These are phyloP conservation scores for Bovichtus diacanthus DNA, from an alignment of 2,797 vertebrate genomes.

Conservation along the genomic window DNA sequence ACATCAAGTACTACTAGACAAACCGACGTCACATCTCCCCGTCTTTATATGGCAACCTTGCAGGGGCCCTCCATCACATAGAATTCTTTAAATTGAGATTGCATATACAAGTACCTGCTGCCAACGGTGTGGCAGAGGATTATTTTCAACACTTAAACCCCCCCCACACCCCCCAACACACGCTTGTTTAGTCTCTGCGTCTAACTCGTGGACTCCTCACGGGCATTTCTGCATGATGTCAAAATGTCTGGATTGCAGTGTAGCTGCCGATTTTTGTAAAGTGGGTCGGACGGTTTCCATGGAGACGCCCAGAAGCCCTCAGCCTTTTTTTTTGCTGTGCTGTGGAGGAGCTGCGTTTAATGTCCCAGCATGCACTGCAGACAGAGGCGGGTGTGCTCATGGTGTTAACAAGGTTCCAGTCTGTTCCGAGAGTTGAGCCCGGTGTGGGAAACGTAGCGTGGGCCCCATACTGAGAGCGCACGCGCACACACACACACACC, in stretches of 20 bases:
- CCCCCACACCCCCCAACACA: too few relatives aligned
- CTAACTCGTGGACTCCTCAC: conserved; percentile 53
- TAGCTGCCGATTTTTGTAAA: conserved; percentile 83
- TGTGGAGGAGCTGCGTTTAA: conserved; percentile 65
- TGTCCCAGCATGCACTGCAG: conserved; percentile 83
- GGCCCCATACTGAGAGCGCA: conserved; percentile 35
- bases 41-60: conserved; percentile 72
- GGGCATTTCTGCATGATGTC: conserved; percentile 76
- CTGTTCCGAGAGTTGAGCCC: conserved; percentile 33
- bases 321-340: conserved; percentile 66
- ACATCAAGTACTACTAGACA: conserved; percentile 74
- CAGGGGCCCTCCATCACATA: conserved; percentile 68
- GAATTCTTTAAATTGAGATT: conserved; percentile 79
- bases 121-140: conserved; percentile 59
- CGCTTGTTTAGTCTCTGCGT: conserved; percentile 54
- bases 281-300: conserved; percentile 56
- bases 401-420: conserved; percentile 58
- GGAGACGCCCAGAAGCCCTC: conserved; percentile 60
- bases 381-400: conserved; percentile 74
- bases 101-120: conserved; percentile 82
- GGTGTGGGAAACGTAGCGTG: conserved; percentile 43
- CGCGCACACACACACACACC: background rate
- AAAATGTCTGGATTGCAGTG: conserved; percentile 72
- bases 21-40: conserved; percentile 72
- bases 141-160: conserved; percentile 58